Conservation (phyloP, 2,888 invertebrate species). For the Drosophila tripunctata region DNA sequence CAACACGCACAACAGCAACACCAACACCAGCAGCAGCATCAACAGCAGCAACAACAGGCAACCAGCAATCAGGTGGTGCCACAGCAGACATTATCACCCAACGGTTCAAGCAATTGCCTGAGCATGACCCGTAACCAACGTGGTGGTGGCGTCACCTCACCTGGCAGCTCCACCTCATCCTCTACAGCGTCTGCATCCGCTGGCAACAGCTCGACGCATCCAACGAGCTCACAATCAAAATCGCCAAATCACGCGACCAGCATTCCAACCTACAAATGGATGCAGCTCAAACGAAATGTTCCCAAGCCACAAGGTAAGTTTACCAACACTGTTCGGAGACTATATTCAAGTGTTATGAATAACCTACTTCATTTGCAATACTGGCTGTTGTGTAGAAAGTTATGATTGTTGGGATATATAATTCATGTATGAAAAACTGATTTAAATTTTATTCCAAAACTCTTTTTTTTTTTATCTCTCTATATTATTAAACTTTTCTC, state of each 20-base stretch:
- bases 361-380: no score
- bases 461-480: no score
- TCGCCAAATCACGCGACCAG: conserved; percentile 81
- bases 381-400: no score
- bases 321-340: neutral
- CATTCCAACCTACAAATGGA: conserved; percentile 98
- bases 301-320: conserved; percentile 95
- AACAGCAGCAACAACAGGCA: conserved; percentile 44
- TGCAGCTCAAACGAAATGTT: conserved; percentile 98
- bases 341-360: no score
- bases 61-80: conserved; percentile 38
- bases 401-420: no score
- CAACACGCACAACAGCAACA: conserved; percentile 50
- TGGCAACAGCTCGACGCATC: conserved; percentile 61
- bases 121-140: conserved; percentile 75
- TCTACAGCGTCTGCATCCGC: conserved; percentile 68
- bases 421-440: no score
- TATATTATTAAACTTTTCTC: neutral
- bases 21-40: conserved; percentile 58
- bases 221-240: conserved; percentile 74
- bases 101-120: conserved; percentile 51
- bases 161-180: conserved; percentile 80
- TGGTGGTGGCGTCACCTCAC: conserved; percentile 77
- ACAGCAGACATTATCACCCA: conserved; percentile 70
- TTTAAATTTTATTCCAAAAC: no score